Percentiles rank a stretch among this genome's conserved stretches.
These are phyloP conservation scores for Stictonetta naevosa DNA, from an alignment of 2,113 vertebrate species.

Conservation along the genomic window DNA sequence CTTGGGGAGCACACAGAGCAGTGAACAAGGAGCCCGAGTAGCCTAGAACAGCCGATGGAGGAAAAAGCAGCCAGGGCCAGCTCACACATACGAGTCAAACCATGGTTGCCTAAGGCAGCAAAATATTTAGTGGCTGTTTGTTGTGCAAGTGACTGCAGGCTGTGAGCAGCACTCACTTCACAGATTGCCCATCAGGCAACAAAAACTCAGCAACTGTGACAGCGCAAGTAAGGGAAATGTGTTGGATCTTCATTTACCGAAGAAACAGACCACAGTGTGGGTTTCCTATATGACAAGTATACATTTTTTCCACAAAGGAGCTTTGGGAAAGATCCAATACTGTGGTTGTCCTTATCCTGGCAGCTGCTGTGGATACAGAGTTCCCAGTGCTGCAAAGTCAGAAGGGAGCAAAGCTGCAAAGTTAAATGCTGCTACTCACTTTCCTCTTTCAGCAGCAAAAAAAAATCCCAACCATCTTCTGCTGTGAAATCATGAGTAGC, in stretches of 20 bases:
- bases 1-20: constrained; percentile 15
- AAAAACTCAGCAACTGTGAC: constrained; percentile 19
- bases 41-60: neutral
- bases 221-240: neutral
- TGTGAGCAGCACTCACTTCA: constrained; percentile 32
- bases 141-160: constrained; percentile 46
- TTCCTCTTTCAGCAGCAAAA: neutral
- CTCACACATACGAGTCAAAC: constrained; percentile 42
- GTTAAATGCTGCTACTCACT: neutral
- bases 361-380: neutral
- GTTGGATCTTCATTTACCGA: constrained; percentile 5
- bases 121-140: constrained; percentile 50
- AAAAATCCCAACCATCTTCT: neutral
- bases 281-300: neutral
- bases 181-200: constrained; percentile 18
- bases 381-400: neutral
- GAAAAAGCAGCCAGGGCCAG: constrained; percentile 5
- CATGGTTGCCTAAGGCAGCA: constrained; percentile 39
- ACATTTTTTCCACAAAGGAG: neutral
- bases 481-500: neutral
- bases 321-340: neutral
- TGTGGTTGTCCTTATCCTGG: neutral
- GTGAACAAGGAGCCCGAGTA: neutral
- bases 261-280: neutral
- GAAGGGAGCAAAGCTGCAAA: neutral